phyloP scores from a whole-genome alignment of 2,888 invertebrate genomes.

The Agonopterix alstromeriana region DNA sequence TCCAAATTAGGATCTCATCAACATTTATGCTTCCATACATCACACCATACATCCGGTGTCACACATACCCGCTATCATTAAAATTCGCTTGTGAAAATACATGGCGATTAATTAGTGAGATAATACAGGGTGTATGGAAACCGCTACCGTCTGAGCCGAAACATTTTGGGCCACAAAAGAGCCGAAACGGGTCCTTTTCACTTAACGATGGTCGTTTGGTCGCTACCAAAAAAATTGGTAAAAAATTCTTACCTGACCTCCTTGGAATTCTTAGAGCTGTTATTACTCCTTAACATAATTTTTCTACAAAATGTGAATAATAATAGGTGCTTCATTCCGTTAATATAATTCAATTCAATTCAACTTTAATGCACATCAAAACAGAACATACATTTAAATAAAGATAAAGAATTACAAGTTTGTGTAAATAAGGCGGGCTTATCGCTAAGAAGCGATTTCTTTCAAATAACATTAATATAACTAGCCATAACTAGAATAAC shows the following conservation, averaged over 20 bases:
- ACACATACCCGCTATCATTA: constrained; percentile 15
- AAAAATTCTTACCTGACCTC: constrained; percentile 61
- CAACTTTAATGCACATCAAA: too few relatives aligned
- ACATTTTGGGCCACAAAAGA: constrained; percentile 36
- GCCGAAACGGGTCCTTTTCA: constrained; percentile 66
- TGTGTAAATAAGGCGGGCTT: too few relatives aligned
- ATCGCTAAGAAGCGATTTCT: too few relatives aligned
- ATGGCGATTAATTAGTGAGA: constrained; percentile 65
- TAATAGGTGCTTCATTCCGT: too few relatives aligned
- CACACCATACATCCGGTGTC: constrained; percentile 1
- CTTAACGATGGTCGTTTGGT: constrained; percentile 52
- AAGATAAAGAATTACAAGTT: too few relatives aligned
- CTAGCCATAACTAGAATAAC: too few relatives aligned
- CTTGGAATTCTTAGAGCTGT: constrained; percentile 10
- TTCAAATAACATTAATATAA: too few relatives aligned
- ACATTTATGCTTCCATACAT: not conserved
- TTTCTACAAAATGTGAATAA: too few relatives aligned
- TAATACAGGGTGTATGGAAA: constrained; percentile 37
- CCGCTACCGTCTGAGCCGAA: constrained; percentile 50
- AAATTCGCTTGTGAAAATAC: constrained; percentile 33
- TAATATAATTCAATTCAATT: too few relatives aligned
- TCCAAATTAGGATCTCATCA: not conserved
- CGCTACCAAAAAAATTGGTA: constrained; percentile 61
- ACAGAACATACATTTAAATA: too few relatives aligned
- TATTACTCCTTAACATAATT: too few relatives aligned